Percentiles rank a stretch among this genome's conserved stretches.
Evolutionary conservation across 2,888 invertebrate genomes (phyloP).

Genomic region (Resseliella maxima): DNA sequence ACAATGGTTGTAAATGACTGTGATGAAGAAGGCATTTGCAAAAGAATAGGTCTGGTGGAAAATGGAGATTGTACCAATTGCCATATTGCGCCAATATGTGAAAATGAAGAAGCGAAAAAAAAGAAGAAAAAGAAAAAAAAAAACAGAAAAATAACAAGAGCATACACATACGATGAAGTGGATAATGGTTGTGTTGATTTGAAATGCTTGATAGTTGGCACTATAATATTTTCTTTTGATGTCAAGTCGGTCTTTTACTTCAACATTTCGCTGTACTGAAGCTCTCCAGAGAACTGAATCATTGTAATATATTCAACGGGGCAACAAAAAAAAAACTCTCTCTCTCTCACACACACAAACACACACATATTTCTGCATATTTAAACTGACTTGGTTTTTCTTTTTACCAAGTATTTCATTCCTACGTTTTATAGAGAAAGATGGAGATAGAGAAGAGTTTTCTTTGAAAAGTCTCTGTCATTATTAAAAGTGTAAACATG

Average conservation of each 20-base stretch:
- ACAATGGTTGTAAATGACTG: slow-evolving; percentile 34
- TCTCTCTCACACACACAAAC: background rate
- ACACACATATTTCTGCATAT: background rate
- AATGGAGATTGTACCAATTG: background rate
- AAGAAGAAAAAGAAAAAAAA: background rate
- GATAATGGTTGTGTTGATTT: slow-evolving; percentile 31
- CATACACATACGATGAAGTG: background rate
- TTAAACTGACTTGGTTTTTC: background rate
- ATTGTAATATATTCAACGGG: background rate
- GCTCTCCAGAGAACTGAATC: background rate
- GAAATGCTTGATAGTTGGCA: slow-evolving; percentile 45
- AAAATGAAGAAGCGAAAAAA: background rate
- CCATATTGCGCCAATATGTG: background rate
- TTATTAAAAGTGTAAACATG: slow-evolving; percentile 42
- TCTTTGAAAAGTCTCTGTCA: slow-evolving; percentile 38
- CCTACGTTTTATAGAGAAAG: background rate
- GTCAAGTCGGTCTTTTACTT: slow-evolving; percentile 32
- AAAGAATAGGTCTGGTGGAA: background rate
- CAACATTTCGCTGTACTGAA: background rate
- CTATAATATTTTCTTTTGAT: slow-evolving; percentile 47
- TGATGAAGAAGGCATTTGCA: background rate
- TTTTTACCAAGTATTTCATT: background rate
- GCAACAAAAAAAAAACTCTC: background rate
- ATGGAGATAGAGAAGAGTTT: background rate
- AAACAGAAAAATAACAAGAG: background rate